These are phyloP conservation scores for Platorchestia sp. DNA, from an alignment of 1,140 invertebrate species.

Conservation along the genomic window DNA sequence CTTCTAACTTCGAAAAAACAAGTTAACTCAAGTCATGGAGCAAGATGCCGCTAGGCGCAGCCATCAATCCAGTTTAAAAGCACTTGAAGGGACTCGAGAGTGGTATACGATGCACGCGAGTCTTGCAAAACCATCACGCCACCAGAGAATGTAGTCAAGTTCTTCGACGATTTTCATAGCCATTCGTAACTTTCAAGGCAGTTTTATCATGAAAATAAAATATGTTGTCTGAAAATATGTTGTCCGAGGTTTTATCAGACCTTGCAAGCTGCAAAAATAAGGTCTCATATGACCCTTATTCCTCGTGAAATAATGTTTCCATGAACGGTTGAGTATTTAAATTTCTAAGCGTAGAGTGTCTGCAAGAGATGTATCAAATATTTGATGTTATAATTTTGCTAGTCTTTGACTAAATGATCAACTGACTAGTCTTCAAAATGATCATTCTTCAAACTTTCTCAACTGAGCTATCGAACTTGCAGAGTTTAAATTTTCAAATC, in stretches of 20 bases:
- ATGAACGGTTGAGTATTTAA: too few relatives aligned
- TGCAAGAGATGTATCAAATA: too few relatives aligned
- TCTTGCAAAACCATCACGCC: not conserved
- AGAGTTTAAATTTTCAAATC: not conserved
- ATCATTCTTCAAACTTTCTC: not conserved
- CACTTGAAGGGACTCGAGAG: not conserved
- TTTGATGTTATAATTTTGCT: too few relatives aligned
- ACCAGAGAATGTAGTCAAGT: not conserved
- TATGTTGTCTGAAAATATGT: not conserved
- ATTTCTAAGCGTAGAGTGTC: too few relatives aligned
- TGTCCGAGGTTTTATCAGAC: not conserved
- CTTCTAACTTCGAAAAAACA: not conserved
- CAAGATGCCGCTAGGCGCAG: not conserved
- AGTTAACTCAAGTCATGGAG: not conserved
- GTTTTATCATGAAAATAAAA: not conserved
- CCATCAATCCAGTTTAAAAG: conserved; percentile 8
- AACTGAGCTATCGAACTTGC: not conserved
- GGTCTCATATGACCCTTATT: not conserved
- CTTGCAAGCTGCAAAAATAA: not conserved
- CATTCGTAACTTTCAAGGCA: not conserved
- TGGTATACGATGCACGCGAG: not conserved
- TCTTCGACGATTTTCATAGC: not conserved
- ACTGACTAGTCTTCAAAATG: not conserved
- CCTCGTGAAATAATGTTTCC: not conserved
- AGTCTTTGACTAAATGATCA: too few relatives aligned